A percentile compares a stretch with the other conserved stretches of the same genome.
Evolutionary conservation across 2,113 vertebrate species (phyloP).

Genomic region (Tinamus guttatus): DNA sequence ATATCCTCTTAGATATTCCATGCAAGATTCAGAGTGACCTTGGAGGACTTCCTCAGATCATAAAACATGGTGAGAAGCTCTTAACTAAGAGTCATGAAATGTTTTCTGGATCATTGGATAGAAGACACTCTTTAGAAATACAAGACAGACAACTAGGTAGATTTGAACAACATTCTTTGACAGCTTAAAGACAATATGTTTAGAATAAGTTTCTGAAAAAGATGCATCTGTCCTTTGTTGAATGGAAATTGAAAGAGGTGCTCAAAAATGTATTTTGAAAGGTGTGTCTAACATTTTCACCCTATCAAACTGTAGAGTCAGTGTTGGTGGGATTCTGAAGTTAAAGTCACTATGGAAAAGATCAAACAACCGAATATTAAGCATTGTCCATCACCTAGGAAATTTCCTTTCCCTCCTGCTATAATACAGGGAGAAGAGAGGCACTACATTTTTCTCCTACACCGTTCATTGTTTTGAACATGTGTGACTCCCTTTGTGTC

Average conservation of each 20-base stretch:
- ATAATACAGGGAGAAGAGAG: neutral
- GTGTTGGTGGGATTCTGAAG: neutral
- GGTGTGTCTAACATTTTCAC: neutral
- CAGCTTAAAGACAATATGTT: neutral
- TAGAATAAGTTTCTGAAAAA: neutral
- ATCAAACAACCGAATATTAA: neutral
- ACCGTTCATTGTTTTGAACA: neutral
- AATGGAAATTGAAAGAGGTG: neutral
- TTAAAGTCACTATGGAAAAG: neutral
- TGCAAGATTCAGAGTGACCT: neutral
- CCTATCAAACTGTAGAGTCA: neutral
- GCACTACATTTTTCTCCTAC: no score
- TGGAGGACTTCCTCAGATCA: neutral
- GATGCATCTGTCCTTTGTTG: neutral
- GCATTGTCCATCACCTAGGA: neutral
- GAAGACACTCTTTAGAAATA: neutral
- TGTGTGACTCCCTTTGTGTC: neutral
- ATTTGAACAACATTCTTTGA: no score
- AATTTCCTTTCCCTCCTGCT: neutral
- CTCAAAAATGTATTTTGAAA: neutral
- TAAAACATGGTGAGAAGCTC: neutral
- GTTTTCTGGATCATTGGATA: neutral
- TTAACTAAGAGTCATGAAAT: neutral
- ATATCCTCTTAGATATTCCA: neutral
- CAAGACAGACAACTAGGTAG: no score